Percentiles rank a stretch among this genome's conserved stretches.
These are phyloP conservation scores for Trididemnum miniatum DNA, from an alignment of 23 tunicate genomes.

Conservation along the genomic window DNA sequence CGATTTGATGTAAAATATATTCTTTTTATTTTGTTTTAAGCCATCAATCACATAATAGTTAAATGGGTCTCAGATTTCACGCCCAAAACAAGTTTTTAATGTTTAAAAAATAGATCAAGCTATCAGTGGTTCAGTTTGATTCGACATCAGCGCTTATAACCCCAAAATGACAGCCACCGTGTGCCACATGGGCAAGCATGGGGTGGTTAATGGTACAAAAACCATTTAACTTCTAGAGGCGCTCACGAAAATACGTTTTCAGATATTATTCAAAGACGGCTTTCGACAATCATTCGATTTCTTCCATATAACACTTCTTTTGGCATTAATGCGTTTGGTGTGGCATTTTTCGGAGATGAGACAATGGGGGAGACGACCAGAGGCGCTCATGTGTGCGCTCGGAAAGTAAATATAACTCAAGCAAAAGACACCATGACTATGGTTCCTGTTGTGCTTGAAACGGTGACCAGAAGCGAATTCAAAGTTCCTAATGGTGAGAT, in stretches of 20 bases:
- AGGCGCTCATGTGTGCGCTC: conserved; percentile 65
- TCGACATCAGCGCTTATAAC: too few relatives aligned
- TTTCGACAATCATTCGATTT: conserved; percentile 11
- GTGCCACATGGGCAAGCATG: too few relatives aligned
- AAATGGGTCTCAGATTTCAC: too few relatives aligned
- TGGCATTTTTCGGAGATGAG: conserved; percentile 79
- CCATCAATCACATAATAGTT: too few relatives aligned
- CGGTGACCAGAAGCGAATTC: neutral
- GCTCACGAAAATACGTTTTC: neutral
- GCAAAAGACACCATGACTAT: conserved; percentile 48
- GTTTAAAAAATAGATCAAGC: too few relatives aligned
- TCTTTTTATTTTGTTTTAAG: too few relatives aligned
- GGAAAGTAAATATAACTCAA: conserved; percentile 42
- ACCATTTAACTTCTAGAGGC: too few relatives aligned
- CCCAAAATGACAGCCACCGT: too few relatives aligned
- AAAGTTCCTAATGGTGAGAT: conserved; percentile 51
- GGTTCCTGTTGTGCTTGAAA: conserved; percentile 41
- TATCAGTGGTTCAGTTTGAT: too few relatives aligned
- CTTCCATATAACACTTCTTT: conserved; percentile 11
- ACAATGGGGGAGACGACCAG: conserved; percentile 78
- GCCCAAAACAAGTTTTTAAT: too few relatives aligned
- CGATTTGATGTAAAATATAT: too few relatives aligned
- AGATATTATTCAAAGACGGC: conserved; percentile 10
- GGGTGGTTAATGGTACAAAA: too few relatives aligned
- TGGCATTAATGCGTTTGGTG: conserved; percentile 19